phyloP scores from a whole-genome alignment of 2,797 vertebrate genomes.

The Selene dorsalis region DNA sequence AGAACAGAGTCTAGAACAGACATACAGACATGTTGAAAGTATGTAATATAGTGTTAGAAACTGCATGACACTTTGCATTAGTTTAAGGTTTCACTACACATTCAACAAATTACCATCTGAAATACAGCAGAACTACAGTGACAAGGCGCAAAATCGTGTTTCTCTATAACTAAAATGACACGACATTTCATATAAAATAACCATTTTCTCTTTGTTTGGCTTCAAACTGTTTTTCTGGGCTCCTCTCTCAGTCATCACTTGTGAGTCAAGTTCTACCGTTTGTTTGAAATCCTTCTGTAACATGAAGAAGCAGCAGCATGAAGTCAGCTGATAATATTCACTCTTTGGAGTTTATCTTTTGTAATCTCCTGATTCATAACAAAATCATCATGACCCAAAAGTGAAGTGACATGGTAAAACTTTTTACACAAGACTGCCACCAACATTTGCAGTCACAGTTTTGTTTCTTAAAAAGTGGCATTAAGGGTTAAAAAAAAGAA shows the following conservation, averaged over 20 bases:
- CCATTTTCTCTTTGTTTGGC: not conserved
- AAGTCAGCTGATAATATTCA: not conserved
- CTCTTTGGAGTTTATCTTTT: conserved; percentile 16
- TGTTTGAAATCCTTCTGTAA: not conserved
- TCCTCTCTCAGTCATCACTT: not conserved
- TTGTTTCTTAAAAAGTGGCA: conserved; percentile 4
- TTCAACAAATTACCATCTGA: not conserved
- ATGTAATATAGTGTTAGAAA: not conserved
- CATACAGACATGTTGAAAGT: conserved; percentile 24
- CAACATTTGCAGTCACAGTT: not conserved
- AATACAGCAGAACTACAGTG: conserved; percentile 6
- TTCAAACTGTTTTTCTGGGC: not conserved
- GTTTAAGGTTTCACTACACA: not conserved
- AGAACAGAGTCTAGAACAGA: conserved; percentile 15
- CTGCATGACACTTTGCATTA: not conserved
- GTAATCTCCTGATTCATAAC: not conserved
- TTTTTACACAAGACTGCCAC: conserved; percentile 9
- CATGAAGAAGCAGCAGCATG: conserved; percentile 1
- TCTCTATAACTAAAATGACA: not conserved
- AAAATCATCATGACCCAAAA: not conserved
- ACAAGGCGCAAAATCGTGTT: not conserved
- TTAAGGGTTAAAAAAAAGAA: not conserved
- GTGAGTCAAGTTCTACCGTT: not conserved
- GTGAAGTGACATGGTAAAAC: conserved; percentile 13
- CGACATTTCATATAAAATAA: not conserved